Conservation (phyloP, 2,888 invertebrate species). For the Phaedon cochleariae region DNA sequence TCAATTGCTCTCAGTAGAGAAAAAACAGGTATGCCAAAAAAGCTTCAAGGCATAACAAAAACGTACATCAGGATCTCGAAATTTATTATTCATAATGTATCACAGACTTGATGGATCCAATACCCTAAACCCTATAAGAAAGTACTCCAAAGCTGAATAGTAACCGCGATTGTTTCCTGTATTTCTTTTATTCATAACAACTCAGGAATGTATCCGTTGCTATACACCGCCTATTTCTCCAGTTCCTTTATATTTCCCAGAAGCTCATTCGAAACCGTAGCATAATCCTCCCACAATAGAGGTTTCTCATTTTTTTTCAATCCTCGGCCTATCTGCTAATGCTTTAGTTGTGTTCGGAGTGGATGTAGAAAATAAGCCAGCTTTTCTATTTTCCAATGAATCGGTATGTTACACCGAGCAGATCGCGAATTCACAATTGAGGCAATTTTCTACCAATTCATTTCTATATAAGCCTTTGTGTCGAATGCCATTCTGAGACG, state of each 20-base stretch:
- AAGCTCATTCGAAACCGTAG: conserved; percentile 15
- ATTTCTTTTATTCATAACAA: neutral
- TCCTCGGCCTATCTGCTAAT: conserved; percentile 29
- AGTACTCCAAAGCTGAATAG: neutral
- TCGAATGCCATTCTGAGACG: neutral
- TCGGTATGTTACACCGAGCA: too few relatives aligned
- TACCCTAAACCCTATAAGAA: neutral
- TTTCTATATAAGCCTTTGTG: too few relatives aligned
- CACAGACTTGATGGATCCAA: neutral
- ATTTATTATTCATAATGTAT: neutral
- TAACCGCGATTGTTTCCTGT: neutral
- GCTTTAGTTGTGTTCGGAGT: conserved; percentile 32
- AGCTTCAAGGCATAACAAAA: too few relatives aligned
- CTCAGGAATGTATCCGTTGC: neutral
- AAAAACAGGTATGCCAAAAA: too few relatives aligned
- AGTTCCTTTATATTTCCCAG: conserved; percentile 9
- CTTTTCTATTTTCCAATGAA: too few relatives aligned
- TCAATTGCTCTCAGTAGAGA: too few relatives aligned
- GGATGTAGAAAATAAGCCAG: neutral
- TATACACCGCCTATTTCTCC: neutral
- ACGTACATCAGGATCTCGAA: too few relatives aligned
- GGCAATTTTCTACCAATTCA: neutral
- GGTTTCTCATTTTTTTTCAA: neutral
- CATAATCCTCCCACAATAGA: conserved; percentile 30
- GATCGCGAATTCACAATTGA: too few relatives aligned